These are phyloP conservation scores for Tinea pellionella DNA, from an alignment of 2,888 invertebrate genomes.

Conservation along the genomic window DNA sequence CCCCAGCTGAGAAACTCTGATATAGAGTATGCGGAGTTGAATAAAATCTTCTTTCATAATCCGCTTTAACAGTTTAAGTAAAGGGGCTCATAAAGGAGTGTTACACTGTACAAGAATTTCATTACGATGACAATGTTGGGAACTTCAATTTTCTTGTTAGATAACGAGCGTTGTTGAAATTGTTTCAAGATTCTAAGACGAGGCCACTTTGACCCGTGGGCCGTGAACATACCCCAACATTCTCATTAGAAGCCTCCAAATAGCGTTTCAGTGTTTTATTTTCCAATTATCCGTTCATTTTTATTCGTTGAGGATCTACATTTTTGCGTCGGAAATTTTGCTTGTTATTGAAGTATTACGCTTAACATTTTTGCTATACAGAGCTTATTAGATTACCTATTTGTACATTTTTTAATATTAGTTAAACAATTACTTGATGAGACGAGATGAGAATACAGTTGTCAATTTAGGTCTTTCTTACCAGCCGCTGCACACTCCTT, in stretches of 20 bases:
- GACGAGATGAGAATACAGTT: too few relatives aligned
- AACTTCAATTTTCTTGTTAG: constrained; percentile 53
- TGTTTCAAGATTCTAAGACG: constrained; percentile 45
- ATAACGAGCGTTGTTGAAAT: constrained; percentile 53
- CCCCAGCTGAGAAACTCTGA: too few relatives aligned
- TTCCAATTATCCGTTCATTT: constrained; percentile 2
- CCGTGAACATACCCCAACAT: constrained; percentile 50
- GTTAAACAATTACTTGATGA: too few relatives aligned
- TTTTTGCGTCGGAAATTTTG: not conserved
- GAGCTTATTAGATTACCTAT: too few relatives aligned
- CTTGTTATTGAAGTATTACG: too few relatives aligned
- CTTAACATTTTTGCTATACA: too few relatives aligned
- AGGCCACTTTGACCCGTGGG: constrained; percentile 57
- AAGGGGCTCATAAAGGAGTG: not conserved
- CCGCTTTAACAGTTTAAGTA: not conserved
- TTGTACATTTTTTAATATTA: too few relatives aligned
- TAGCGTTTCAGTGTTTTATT: constrained; percentile 1
- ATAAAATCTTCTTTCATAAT: not conserved
- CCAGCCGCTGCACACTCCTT: too few relatives aligned
- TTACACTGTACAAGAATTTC: constrained; percentile 40
- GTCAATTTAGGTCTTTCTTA: too few relatives aligned
- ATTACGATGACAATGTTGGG: constrained; percentile 59
- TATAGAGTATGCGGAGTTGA: too few relatives aligned
- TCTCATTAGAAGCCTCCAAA: constrained; percentile 36
- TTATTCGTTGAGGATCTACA: not conserved